These are phyloP conservation scores for Rhineura floridana DNA, from an alignment of 2,113 vertebrate species.

Conservation along the genomic window DNA sequence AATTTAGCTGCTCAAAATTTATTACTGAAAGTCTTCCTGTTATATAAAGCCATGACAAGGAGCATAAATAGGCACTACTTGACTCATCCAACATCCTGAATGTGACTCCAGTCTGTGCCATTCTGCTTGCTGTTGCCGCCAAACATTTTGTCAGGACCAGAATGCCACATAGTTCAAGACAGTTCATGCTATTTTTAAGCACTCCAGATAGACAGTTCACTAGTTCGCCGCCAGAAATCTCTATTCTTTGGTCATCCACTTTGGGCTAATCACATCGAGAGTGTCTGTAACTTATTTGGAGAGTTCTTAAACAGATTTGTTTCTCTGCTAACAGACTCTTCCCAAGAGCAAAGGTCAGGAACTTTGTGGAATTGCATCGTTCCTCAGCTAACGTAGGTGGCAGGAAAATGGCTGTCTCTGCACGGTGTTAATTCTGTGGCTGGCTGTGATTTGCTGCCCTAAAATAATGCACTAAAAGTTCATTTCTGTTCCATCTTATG, in stretches of 20 bases:
- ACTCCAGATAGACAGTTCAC: neutral
- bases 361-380: constrained; percentile 46
- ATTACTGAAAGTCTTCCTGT: neutral
- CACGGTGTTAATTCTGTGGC: constrained; percentile 34
- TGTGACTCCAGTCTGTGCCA: neutral
- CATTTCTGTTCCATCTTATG: constrained; percentile 63
- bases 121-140: neutral
- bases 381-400: neutral
- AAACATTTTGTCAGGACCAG: neutral
- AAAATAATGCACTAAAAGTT: constrained; percentile 66
- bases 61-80: neutral
- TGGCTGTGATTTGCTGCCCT: constrained; percentile 56
- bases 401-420: constrained; percentile 47
- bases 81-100: neutral
- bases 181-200: neutral
- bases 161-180: neutral
- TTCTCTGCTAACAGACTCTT: constrained; percentile 34
- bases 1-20: neutral
- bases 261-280: constrained; percentile 2
- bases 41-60: neutral
- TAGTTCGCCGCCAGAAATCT: constrained; percentile 2
- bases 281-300: constrained; percentile 22
- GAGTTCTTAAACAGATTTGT: constrained; percentile 41
- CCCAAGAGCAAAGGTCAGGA: constrained; percentile 34
- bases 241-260: neutral